Conservation (phyloP, 2,888 invertebrate genomes). For the Ametastegia equiseti region DNA sequence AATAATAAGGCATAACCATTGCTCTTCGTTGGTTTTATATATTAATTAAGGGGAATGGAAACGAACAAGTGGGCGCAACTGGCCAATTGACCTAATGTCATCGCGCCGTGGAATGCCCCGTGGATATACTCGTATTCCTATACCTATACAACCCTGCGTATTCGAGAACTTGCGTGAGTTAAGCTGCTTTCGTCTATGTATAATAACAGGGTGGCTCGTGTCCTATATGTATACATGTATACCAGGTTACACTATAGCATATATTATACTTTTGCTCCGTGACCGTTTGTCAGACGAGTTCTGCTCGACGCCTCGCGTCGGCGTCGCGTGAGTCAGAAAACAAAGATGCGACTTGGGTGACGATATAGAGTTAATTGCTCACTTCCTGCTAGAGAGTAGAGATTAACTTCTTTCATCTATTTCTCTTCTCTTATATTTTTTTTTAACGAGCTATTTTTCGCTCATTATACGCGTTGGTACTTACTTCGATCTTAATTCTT, state of each 20-base stretch:
- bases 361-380: constrained; percentile 68
- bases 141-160: background rate
- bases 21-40: constrained; percentile 8
- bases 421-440: constrained; percentile 27
- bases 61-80: constrained; percentile 48
- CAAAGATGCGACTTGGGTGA: constrained; percentile 42
- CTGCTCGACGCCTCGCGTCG: background rate
- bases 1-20: constrained; percentile 34
- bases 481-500: no score
- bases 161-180: background rate
- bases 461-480: no score
- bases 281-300: background rate
- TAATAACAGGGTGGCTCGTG: background rate
- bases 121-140: no score
- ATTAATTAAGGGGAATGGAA: constrained; percentile 34
- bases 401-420: constrained; percentile 39
- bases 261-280: background rate
- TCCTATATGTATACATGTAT: no score
- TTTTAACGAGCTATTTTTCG: background rate
- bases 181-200: background rate
- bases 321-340: constrained; percentile 41
- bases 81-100: constrained; percentile 46
- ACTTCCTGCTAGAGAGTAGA: constrained; percentile 70
- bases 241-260: background rate
- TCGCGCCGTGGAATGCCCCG: constrained; percentile 26